A percentile compares a stretch with the other conserved stretches of the same genome.
These are phyloP conservation scores for Pipistrellus pipistrellus DNA, from an alignment of 2,797 vertebrate species.

Conservation along the genomic window DNA sequence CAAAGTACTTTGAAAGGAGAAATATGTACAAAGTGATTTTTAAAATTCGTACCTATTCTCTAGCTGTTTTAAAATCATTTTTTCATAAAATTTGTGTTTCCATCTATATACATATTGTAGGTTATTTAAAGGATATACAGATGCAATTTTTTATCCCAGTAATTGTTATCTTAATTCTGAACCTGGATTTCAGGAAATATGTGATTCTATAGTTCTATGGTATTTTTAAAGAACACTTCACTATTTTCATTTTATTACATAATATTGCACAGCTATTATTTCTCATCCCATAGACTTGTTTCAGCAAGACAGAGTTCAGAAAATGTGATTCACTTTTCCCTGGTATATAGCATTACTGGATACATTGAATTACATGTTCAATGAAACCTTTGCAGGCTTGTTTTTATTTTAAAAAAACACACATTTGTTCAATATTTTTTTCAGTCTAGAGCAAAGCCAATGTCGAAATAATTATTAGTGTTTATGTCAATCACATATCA, in stretches of 20 bases:
- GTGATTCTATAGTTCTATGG: background rate
- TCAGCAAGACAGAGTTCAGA: slow-evolving; percentile 26
- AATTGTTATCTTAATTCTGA: slow-evolving; percentile 59
- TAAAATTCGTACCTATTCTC: background rate
- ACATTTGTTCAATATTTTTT: background rate
- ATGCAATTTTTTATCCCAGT: background rate
- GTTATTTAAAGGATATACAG: background rate
- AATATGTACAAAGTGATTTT: background rate
- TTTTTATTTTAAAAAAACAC: slow-evolving; percentile 4
- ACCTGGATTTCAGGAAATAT: slow-evolving; percentile 10
- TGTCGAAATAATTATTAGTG: background rate
- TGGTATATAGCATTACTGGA: background rate
- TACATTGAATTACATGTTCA: slow-evolving; percentile 1
- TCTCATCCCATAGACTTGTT: background rate
- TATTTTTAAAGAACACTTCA: slow-evolving; percentile 21
- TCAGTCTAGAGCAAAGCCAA: background rate
- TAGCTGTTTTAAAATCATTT: background rate
- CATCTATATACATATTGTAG: background rate
- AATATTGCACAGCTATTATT: background rate
- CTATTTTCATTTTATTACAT: slow-evolving; percentile 33
- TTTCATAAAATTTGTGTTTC: background rate
- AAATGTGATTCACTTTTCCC: slow-evolving; percentile 42
- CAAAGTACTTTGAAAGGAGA: background rate
- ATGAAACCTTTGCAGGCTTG: background rate
- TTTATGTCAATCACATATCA: background rate